These are phyloP conservation scores for Gymnoscopelus microlampas DNA, from an alignment of 2,797 vertebrate species.

Conservation along the genomic window DNA sequence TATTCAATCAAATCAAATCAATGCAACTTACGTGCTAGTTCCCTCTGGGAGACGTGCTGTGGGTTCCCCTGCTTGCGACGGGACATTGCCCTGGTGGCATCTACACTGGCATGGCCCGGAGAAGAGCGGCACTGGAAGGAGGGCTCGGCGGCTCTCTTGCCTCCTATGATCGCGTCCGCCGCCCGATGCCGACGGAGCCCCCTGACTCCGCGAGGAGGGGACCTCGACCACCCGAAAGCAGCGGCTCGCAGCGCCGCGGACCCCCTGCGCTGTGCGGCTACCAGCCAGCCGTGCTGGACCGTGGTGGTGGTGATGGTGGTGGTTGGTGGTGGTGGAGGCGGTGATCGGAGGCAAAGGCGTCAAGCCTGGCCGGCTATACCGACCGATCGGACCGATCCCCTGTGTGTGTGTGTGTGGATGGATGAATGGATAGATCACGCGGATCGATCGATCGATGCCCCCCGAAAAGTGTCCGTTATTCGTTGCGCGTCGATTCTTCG, in stretches of 20 bases:
- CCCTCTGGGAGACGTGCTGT: conserved; percentile 99
- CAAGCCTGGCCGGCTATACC: conserved; percentile 5
- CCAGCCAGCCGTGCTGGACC: conserved; percentile 24
- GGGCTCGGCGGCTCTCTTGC: conserved; percentile 77
- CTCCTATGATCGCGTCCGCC: conserved; percentile 61
- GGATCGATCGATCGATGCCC: no score
- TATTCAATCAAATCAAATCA: no score
- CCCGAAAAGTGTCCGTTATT: conserved; percentile 21
- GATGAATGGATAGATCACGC: no score
- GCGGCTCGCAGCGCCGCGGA: background rate
- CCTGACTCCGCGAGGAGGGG: conserved; percentile 43
- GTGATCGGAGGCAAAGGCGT: no score
- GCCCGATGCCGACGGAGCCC: conserved; percentile 53
- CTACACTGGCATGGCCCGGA: conserved; percentile 97
- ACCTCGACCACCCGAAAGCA: conserved; percentile 45
- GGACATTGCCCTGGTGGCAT: conserved; percentile 99
- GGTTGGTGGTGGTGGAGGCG: no score
- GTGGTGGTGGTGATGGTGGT: background rate
- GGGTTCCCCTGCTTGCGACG: conserved; percentile 99
- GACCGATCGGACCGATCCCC: conserved; percentile 33
- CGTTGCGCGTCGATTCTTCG: conserved; percentile 43
- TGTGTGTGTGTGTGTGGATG: background rate
- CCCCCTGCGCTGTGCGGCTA: conserved; percentile 28
- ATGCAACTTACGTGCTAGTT: conserved; percentile 88
- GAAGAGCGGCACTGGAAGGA: conserved; percentile 88